phyloP scores from a whole-genome alignment of 2,888 invertebrate species.

The Caradrina kadenii region DNA sequence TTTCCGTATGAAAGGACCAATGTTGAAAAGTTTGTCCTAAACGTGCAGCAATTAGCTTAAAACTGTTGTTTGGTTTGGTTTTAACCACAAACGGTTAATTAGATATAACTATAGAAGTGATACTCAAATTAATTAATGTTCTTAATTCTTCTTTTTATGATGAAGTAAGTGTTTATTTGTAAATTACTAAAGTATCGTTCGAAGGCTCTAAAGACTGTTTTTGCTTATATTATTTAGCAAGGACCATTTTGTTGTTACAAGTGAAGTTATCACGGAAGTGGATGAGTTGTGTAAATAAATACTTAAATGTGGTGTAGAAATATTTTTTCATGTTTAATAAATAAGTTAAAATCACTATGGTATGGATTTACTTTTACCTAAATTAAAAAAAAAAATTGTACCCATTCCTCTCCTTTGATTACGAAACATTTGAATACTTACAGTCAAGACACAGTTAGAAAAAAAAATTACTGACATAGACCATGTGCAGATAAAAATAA shows the following conservation, averaged over 20 bases:
- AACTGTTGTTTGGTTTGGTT: not conserved
- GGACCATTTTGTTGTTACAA: constrained; percentile 1
- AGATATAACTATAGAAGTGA: not conserved
- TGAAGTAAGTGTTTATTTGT: not conserved
- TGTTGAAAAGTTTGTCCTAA: not conserved
- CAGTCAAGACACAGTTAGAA: no score
- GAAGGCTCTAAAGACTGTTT: constrained; percentile 36
- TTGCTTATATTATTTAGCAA: constrained; percentile 48
- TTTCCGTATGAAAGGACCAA: constrained; percentile 4
- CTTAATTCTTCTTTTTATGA: not conserved
- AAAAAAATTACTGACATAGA: no score
- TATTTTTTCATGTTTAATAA: constrained; percentile 52
- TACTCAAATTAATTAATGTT: constrained; percentile 30
- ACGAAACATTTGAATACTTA: no score
- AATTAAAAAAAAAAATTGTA: not conserved
- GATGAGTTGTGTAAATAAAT: not conserved
- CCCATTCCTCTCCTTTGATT: no score
- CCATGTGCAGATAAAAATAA: no score
- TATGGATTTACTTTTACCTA: constrained; percentile 8
- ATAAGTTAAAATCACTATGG: constrained; percentile 22
- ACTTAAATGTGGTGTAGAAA: not conserved
- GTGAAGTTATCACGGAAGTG: not conserved
- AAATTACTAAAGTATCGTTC: constrained; percentile 11
- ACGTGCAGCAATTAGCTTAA: not conserved
- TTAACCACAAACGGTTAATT: not conserved